Conservation (phyloP, 2,797 vertebrate genomes). For the Odontamblyopus rebecca region DNA sequence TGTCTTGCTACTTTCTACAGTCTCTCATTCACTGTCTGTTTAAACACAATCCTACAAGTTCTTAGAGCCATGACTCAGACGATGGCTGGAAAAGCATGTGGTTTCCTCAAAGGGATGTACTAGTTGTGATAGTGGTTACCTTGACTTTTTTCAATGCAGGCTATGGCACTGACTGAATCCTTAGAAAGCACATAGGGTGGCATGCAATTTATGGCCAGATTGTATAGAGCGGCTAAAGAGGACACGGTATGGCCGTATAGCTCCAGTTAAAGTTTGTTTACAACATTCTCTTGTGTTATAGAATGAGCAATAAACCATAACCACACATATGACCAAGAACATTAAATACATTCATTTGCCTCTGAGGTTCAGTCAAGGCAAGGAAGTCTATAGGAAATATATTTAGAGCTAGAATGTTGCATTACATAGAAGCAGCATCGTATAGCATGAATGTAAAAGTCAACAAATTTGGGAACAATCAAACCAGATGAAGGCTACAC, state of each 20-base stretch:
- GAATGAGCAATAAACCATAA: constrained; percentile 80
- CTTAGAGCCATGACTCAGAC: constrained; percentile 49
- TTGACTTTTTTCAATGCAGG: constrained; percentile 23
- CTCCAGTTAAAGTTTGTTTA: constrained; percentile 49
- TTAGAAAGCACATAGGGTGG: constrained; percentile 49
- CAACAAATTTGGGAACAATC: constrained; percentile 70
- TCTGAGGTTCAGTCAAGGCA: constrained; percentile 37
- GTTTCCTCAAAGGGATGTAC: constrained; percentile 43
- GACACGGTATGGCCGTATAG: constrained; percentile 32
- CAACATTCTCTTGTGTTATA: constrained; percentile 61
- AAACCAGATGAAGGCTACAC: constrained; percentile 24
- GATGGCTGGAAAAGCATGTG: constrained; percentile 56
- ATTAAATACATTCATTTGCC: constrained; percentile 51
- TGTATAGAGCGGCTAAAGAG: constrained; percentile 47
- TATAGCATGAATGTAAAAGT: constrained; percentile 75
- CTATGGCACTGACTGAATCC: constrained; percentile 36
- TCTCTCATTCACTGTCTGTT: constrained; percentile 60
- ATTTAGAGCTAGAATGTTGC: constrained; percentile 46
- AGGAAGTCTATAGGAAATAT: constrained; percentile 14
- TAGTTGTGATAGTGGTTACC: constrained; percentile 33
- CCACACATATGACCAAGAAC: constrained; percentile 55
- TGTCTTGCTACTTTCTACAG: constrained; percentile 50
- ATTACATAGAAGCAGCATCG: constrained; percentile 54
- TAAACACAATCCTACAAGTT: constrained; percentile 43
- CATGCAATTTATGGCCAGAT: constrained; percentile 46